These are phyloP conservation scores for Hemitrygon akajei DNA, from an alignment of 2,797 vertebrate genomes.

Conservation along the genomic window DNA sequence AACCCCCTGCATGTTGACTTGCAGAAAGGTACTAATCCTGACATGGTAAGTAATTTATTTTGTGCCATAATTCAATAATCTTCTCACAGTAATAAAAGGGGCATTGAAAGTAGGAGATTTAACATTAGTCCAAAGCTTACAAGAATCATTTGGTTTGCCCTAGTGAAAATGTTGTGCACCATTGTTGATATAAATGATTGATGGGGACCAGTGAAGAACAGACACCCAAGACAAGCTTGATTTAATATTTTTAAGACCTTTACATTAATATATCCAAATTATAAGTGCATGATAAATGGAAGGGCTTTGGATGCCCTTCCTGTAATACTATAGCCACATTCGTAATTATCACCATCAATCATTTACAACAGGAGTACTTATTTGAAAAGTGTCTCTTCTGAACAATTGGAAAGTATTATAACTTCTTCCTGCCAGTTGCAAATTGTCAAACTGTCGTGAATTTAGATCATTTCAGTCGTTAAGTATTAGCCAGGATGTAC, in stretches of 20 bases:
- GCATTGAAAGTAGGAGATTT: background rate
- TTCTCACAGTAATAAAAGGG: background rate
- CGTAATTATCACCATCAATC: background rate
- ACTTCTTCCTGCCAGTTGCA: background rate
- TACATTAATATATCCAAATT: background rate
- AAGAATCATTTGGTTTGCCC: background rate
- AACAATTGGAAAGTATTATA: background rate
- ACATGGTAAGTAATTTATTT: background rate
- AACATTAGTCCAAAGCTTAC: background rate
- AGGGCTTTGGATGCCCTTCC: background rate
- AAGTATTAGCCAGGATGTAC: no score
- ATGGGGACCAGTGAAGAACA: background rate
- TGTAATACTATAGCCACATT: background rate
- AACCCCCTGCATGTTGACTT: conserved; percentile 14
- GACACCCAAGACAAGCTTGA: background rate
- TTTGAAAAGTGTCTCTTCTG: background rate
- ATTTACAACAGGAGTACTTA: background rate
- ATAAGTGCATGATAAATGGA: background rate
- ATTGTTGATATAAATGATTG: background rate
- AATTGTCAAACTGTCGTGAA: background rate
- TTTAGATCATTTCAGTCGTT: background rate
- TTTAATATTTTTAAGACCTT: background rate
- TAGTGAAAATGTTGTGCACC: background rate
- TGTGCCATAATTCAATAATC: conserved; percentile 19
- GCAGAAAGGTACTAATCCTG: conserved; percentile 11